Evolutionary conservation across 2,888 invertebrate genomes (phyloP).

Genomic region (Ophonus ardosiacus): DNA sequence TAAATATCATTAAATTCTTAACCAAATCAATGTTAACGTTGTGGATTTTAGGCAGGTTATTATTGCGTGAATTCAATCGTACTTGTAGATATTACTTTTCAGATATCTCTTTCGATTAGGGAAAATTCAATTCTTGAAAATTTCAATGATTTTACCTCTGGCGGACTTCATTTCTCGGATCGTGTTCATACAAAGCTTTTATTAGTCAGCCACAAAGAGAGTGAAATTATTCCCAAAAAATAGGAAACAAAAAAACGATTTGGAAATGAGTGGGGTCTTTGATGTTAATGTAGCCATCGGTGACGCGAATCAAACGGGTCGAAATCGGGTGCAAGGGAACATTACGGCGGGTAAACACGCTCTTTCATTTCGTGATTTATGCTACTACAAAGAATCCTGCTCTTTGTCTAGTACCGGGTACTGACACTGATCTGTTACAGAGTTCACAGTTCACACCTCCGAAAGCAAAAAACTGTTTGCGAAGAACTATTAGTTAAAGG

Average conservation of each 20-base stretch:
- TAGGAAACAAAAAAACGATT: conserved; percentile 14
- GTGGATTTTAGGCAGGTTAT: no score
- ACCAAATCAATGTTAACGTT: no score
- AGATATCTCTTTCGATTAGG: background rate
- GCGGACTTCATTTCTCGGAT: conserved; percentile 4
- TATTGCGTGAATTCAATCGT: no score
- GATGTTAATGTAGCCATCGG: conserved; percentile 16
- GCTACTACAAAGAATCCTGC: conserved; percentile 36
- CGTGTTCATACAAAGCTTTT: conserved; percentile 18
- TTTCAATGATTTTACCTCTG: background rate
- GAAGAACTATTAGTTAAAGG: background rate
- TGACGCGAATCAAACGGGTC: conserved; percentile 21
- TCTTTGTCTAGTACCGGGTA: background rate
- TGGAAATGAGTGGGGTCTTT: conserved; percentile 24
- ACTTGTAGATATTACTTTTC: background rate
- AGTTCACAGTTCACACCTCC: background rate
- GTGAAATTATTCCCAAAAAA: conserved; percentile 38
- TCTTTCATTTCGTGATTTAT: conserved; percentile 59
- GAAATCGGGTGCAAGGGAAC: conserved; percentile 15
- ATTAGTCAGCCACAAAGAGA: conserved; percentile 32
- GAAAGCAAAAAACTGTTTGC: background rate
- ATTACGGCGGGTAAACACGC: conserved; percentile 27
- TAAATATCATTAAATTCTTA: no score
- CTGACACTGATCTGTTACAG: background rate
- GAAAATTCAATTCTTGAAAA: background rate